Evolutionary conservation across 2,888 invertebrate genomes (phyloP).

Genomic region (Ichneumoninae sp.): DNA sequence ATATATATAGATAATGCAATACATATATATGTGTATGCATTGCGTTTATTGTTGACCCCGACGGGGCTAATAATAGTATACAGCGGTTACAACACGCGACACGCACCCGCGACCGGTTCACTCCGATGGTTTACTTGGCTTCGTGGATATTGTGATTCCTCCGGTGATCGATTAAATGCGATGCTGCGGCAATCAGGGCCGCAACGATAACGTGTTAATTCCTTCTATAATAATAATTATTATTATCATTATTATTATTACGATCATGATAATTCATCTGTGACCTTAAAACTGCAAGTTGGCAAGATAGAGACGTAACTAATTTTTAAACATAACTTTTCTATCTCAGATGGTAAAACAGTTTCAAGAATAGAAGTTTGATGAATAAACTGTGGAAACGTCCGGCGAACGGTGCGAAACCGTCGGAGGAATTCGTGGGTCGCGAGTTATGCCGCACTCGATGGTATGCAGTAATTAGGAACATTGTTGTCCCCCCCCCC

Average conservation of each 20-base stretch:
- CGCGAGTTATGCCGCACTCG: conserved; percentile 82
- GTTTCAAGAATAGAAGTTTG: conserved; percentile 45
- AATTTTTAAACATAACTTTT: not conserved
- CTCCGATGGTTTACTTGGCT: conserved; percentile 17
- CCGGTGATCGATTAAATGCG: not conserved
- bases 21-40: not conserved
- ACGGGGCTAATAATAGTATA: not conserved
- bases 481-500: conserved; percentile 75
- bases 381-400: conserved; percentile 63
- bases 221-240: not conserved
- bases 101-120: not conserved
- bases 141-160: conserved; percentile 1
- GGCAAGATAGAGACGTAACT: not conserved
- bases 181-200: not conserved
- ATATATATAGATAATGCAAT: no score
- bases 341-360: conserved; percentile 18
- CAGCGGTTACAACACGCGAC: not conserved
- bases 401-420: conserved; percentile 56
- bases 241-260: not conserved
- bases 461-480: conserved; percentile 84
- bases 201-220: not conserved
- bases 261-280: not conserved
- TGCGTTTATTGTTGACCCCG: not conserved
- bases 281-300: not conserved
- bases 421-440: conserved; percentile 80